A percentile compares a stretch with the other conserved stretches of the same genome.
Evolutionary conservation across 2,113 vertebrate genomes (phyloP).

Genomic region (Grammomys dolichurus): DNA sequence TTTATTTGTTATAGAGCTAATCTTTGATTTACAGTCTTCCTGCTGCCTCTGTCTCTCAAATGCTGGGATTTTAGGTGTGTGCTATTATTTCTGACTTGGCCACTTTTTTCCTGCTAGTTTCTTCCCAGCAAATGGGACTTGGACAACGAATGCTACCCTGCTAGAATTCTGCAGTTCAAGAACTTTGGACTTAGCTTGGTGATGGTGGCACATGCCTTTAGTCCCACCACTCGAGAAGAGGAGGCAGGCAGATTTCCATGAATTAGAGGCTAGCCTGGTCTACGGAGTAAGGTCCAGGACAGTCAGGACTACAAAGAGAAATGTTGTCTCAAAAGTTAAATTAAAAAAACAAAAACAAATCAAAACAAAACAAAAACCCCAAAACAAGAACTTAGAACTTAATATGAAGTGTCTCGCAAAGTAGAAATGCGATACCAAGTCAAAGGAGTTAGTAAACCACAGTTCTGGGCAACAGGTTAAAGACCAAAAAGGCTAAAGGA

Average conservation of each 20-base stretch:
- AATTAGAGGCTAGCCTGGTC: no score
- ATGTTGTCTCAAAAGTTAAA: neutral
- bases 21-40: neutral
- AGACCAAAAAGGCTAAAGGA: neutral
- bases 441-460: neutral
- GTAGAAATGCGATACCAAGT: neutral
- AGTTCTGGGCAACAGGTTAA: conserved; percentile 25
- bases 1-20: neutral
- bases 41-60: neutral
- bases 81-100: neutral
- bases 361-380: no score
- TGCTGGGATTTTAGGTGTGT: neutral
- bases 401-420: conserved; percentile 12
- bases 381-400: neutral
- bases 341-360: no score
- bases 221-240: no score
- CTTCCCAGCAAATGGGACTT: neutral
- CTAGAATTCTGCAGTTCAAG: neutral
- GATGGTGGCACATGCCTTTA: no score
- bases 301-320: no score
- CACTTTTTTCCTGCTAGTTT: conserved; percentile 27
- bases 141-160: neutral
- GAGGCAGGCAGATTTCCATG: neutral
- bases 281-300: no score
- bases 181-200: neutral